Percentiles rank a stretch among this genome's conserved stretches.
These are phyloP conservation scores for Atta texana DNA, from an alignment of 1,140 invertebrate genomes.

Conservation along the genomic window DNA sequence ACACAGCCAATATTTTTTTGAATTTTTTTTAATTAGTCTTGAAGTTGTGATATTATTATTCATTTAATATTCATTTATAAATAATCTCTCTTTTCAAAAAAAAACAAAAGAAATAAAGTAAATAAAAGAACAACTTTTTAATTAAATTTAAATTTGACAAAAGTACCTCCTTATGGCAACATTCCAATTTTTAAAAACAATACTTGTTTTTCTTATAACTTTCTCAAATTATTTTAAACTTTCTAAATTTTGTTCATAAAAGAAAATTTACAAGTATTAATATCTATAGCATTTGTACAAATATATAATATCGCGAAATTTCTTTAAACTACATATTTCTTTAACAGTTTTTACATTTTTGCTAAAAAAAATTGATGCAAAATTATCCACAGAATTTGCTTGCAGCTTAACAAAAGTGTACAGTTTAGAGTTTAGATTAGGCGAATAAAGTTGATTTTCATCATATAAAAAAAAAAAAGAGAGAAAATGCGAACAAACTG, in stretches of 20 bases:
- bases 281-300: too few species aligned
- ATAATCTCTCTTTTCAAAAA: not conserved
- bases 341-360: not conserved
- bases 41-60: not conserved
- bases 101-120: not conserved
- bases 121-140: not conserved
- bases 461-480: not conserved
- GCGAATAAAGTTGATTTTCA: constrained; percentile 4
- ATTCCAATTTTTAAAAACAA: not conserved
- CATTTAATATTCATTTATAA: not conserved
- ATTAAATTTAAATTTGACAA: not conserved
- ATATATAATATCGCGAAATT: not conserved
- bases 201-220: too few species aligned
- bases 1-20: not conserved
- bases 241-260: not conserved
- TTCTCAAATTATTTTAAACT: not conserved
- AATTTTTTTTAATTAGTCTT: not conserved
- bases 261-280: not conserved
- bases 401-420: not conserved
- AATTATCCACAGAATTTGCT: not conserved
- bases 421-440: too few species aligned
- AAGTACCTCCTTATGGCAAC: not conserved
- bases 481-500: not conserved
- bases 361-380: not conserved
- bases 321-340: not conserved